Evolutionary conservation across 2,797 vertebrate genomes (phyloP), one percentile per base, ranked within the genome.

Genomic region (Serranus cabrilla): DNA sequence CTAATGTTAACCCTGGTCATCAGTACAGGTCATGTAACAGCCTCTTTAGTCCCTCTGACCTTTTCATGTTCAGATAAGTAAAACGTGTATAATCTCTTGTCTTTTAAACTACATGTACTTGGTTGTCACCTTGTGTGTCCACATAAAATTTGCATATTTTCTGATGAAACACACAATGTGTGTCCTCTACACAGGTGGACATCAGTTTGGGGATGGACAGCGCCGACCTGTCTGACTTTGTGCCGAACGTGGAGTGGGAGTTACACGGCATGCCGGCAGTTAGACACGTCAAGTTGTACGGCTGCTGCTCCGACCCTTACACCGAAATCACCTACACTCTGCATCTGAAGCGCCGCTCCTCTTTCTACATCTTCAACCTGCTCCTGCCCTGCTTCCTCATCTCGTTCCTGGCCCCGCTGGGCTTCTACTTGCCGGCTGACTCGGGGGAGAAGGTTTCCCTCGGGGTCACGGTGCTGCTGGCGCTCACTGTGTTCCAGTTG

Each of bases 201-300:
- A 95, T 99, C 76, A 94, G 94, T 84, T 95, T 98, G 62, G 94
- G 92, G 49, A 95, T 97, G 94, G 96, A 96, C 87, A 96, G 94
- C 0, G 98, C 97, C 0, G 98, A 99, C 78, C 95, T 99, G 72
- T 98, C 97, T 0, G 97, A 99, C 93, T 98, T 99, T 78, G 91
- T 99, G 43, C 98, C 99, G 80, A 98, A 99, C 1, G 98, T 99
- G 83, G 98, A 99, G 83, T 99, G 98, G 98, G 97, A 99, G 87
- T 97, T 98, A 79, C 97, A 96, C 0, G 98, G 98, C 71, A 99
- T 99, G 98, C 98, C 98, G 0, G 97, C 97, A 0, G 95, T 96
- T n/a, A 96, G 94, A 85, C 98, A 97, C 0, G 95, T 99, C 60
- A 97, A 97, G 89, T 97, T 97, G 83, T 99, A 99, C 0, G 98